Conservation (phyloP, 23 tunicate species). For the Diplosoma virens region DNA sequence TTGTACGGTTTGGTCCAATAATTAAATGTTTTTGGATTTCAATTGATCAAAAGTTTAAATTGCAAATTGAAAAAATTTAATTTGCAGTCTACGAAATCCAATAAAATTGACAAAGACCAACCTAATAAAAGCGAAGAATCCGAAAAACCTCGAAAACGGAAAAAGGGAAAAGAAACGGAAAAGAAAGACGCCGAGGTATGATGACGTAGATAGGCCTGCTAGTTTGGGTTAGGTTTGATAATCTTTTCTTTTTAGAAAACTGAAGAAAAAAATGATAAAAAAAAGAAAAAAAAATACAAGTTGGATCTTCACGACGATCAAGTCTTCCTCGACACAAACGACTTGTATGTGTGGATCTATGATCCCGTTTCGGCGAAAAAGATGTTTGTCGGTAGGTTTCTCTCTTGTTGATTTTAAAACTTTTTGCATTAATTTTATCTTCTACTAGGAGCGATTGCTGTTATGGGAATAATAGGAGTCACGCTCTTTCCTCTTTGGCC, state of each 20-base stretch:
- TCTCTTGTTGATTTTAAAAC: not conserved
- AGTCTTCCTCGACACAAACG: conserved; percentile 59
- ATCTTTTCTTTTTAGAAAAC: not conserved
- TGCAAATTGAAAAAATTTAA: too few species aligned
- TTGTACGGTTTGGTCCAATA: too few species aligned
- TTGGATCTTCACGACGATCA: conserved; percentile 69
- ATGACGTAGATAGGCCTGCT: too few species aligned
- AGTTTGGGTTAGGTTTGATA: too few species aligned
- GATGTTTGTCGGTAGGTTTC: conserved; percentile 29
- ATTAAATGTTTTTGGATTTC: too few species aligned
- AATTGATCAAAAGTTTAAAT: too few species aligned
- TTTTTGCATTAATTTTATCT: not conserved
- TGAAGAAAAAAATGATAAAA: conserved; percentile 47
- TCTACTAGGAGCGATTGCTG: conserved; percentile 38
- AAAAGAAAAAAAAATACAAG: conserved; percentile 69
- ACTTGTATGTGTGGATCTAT: conserved; percentile 81
- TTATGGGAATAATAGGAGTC: conserved; percentile 68
- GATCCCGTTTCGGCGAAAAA: conserved; percentile 62
- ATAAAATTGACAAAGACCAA: too few species aligned
- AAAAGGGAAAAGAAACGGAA: conserved; percentile 4
- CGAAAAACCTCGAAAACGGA: not conserved
- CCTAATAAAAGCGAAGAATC: not conserved
- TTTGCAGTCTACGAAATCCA: too few species aligned
- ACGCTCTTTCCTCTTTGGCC: conserved; percentile 94
- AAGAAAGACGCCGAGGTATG: conserved; percentile 2